Conservation (phyloP, 2,797 vertebrate genomes). For the Danio jaintianensis region DNA sequence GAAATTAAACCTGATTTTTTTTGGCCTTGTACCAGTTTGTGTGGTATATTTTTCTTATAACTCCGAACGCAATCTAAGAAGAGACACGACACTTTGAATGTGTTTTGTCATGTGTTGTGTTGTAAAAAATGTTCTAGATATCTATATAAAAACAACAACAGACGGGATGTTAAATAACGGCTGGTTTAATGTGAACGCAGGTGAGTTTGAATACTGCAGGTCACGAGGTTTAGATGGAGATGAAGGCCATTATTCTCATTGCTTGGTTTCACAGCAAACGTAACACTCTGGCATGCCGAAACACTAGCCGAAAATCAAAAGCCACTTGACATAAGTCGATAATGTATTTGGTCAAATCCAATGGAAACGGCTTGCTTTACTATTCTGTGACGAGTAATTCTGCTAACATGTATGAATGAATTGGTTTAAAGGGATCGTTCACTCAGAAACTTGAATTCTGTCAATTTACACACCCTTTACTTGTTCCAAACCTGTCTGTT, state of each 20-base stretch:
- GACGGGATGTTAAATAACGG: background rate
- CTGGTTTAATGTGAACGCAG: constrained; percentile 32
- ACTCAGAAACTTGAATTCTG: too few relatives aligned
- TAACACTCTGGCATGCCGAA: constrained; percentile 10
- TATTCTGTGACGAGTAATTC: background rate
- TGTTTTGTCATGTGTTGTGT: too few relatives aligned
- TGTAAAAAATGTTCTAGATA: too few relatives aligned
- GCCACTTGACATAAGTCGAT: constrained; percentile 4
- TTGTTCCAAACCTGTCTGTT: too few relatives aligned
- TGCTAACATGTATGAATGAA: background rate
- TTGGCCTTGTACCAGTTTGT: constrained; percentile 58
- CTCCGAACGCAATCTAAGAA: background rate
- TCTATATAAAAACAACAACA: too few relatives aligned
- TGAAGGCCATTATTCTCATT: background rate
- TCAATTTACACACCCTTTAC: too few relatives aligned
- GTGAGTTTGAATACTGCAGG: background rate
- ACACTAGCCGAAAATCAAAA: background rate
- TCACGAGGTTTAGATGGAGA: background rate
- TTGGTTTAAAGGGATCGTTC: background rate
- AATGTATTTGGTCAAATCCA: constrained; percentile 29
- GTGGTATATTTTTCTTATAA: constrained; percentile 36
- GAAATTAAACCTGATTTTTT: constrained; percentile 63
- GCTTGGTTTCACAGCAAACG: constrained; percentile 20
- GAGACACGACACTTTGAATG: background rate
- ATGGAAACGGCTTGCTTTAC: background rate